A percentile compares a stretch with the other conserved stretches of the same genome.
These are phyloP conservation scores for Calypte anna DNA, from an alignment of 2,113 vertebrate genomes.

Conservation along the genomic window DNA sequence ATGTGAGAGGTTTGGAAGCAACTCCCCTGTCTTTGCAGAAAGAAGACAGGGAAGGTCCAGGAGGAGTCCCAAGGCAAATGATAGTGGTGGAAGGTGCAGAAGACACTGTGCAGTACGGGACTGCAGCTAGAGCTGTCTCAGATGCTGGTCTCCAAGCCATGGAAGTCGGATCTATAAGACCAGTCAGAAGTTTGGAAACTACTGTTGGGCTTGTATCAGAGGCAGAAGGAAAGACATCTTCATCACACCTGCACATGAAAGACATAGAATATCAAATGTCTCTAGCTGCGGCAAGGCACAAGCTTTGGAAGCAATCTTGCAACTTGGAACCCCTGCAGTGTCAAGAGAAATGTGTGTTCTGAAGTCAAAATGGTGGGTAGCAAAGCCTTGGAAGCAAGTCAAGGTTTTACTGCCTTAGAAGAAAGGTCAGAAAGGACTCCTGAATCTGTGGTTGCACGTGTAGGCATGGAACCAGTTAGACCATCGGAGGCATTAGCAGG, in stretches of 20 bases:
- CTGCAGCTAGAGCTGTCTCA: not conserved
- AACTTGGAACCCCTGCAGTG: not conserved
- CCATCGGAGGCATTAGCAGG: not conserved
- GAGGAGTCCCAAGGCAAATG: not conserved
- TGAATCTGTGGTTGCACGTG: not conserved
- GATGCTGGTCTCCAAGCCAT: not conserved
- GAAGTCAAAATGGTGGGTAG: not conserved
- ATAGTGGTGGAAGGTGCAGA: not conserved
- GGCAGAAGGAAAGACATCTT: not conserved
- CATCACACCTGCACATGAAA: not conserved
- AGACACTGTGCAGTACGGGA: not conserved
- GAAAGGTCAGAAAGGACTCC: not conserved
- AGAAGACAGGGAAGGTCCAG: not conserved
- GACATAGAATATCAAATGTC: not conserved
- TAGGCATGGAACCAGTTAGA: not conserved
- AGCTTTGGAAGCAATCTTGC: not conserved
- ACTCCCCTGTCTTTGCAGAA: not conserved
- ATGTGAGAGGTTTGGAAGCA: not conserved
- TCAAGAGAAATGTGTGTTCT: not conserved
- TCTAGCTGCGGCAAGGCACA: not conserved
- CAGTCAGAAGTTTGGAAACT: not conserved
- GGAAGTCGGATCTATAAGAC: not conserved
- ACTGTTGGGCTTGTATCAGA: not conserved
- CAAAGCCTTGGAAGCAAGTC: not conserved
- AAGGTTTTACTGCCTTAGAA: not conserved